Percentiles rank a stretch among this genome's conserved stretches.
These are phyloP conservation scores for Diachrysia chrysitis DNA, from an alignment of 2,888 invertebrate genomes.

Conservation along the genomic window DNA sequence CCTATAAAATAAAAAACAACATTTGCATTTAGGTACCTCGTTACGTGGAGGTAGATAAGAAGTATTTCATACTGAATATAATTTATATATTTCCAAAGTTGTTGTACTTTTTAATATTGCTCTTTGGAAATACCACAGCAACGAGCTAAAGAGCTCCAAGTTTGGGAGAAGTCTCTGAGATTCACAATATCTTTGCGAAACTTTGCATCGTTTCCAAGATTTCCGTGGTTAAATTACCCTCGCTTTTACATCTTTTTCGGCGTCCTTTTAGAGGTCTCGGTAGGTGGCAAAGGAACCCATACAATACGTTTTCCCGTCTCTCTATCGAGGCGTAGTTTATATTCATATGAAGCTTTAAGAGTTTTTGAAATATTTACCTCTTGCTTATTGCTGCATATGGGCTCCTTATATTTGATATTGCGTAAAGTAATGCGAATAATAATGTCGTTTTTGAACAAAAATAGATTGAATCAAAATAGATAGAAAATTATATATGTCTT, in stretches of 20 bases:
- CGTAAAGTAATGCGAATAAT: constrained; percentile 3
- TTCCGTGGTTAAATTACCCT: constrained; percentile 67
- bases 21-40: constrained; percentile 27
- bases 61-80: constrained; percentile 44
- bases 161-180: constrained; percentile 65
- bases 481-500: too few species aligned
- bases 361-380: constrained; percentile 39
- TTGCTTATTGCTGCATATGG: constrained; percentile 9
- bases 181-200: constrained; percentile 68
- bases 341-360: constrained; percentile 46
- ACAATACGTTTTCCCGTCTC: constrained; percentile 47
- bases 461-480: too few species aligned
- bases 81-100: constrained; percentile 59
- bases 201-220: constrained; percentile 69
- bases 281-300: constrained; percentile 40
- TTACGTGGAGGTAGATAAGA: constrained; percentile 18
- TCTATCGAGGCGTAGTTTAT: constrained; percentile 50
- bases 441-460: not conserved
- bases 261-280: constrained; percentile 48
- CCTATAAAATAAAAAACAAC: constrained; percentile 46
- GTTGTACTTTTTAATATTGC: constrained; percentile 69
- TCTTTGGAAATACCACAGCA: constrained; percentile 59
- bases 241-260: constrained; percentile 53
- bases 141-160: constrained; percentile 58
- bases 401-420: constrained; percentile 9